Percentiles rank a stretch among this genome's conserved stretches.
These are phyloP conservation scores for Arrhopalites spinosus DNA, from an alignment of 2,888 invertebrate species.

Conservation along the genomic window DNA sequence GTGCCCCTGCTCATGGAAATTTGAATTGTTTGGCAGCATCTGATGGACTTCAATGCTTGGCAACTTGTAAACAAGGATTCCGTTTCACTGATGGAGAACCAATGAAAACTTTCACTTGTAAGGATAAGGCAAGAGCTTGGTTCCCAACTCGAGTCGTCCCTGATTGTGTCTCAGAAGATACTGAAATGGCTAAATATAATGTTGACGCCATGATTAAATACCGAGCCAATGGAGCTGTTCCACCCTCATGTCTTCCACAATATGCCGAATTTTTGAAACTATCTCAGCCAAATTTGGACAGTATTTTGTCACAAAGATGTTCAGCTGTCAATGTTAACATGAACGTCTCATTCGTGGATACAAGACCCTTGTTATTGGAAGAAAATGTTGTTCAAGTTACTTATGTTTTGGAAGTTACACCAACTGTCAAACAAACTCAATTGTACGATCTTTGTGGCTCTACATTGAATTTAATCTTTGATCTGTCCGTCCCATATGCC, in stretches of 20 bases:
- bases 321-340: constrained; percentile 93
- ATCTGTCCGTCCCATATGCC: constrained; percentile 89
- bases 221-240: constrained; percentile 87
- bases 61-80: constrained; percentile 85
- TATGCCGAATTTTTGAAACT: constrained; percentile 74
- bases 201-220: constrained; percentile 85
- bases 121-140: constrained; percentile 78
- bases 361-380: constrained; percentile 77
- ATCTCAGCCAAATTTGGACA: constrained; percentile 78
- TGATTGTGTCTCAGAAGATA: constrained; percentile 65
- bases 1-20: constrained; percentile 85
- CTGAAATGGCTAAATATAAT: constrained; percentile 92
- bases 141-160: constrained; percentile 77
- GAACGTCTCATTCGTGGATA: constrained; percentile 87
- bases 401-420: constrained; percentile 83
- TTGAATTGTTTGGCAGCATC: constrained; percentile 79
- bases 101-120: constrained; percentile 83
- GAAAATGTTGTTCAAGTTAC: constrained; percentile 86
- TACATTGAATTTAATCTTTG: constrained; percentile 89
- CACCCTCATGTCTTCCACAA: constrained; percentile 79
- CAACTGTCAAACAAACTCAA: constrained; percentile 86
- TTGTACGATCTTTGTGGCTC: constrained; percentile 94
- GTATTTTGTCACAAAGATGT: constrained; percentile 84
- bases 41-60: constrained; percentile 80
- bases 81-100: constrained; percentile 89